A percentile compares a stretch with the other conserved stretches of the same genome.
Conservation (phyloP, 1,140 invertebrate species). For the Ylistrum balloti region DNA sequence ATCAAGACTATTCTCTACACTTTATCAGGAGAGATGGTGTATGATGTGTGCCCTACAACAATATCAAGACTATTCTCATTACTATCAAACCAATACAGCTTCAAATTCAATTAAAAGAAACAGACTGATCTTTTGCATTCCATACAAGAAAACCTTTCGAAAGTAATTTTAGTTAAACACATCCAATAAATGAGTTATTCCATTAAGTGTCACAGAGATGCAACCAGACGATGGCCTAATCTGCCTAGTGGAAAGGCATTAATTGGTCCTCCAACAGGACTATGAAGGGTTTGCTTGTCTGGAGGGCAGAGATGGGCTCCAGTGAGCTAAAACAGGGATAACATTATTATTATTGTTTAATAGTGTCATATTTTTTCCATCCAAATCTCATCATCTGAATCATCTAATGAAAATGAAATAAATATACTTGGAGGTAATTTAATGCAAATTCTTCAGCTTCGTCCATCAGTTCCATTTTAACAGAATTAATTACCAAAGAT, state of each 20-base stretch:
- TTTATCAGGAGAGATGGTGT: neutral
- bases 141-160: conserved; percentile 16
- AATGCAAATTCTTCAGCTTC: neutral
- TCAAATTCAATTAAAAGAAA: conserved; percentile 25
- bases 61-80: neutral
- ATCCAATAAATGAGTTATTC: conserved; percentile 11
- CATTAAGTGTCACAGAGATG: neutral
- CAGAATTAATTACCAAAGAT: neutral
- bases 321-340: neutral
- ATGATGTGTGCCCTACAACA: neutral
- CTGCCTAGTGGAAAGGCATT: neutral
- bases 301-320: conserved; percentile 5
- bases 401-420: conserved; percentile 40
- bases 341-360: conserved; percentile 7
- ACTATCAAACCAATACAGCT: neutral
- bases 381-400: conserved; percentile 34
- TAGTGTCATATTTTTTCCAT: conserved; percentile 28
- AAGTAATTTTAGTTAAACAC: conserved; percentile 14
- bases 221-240: neutral
- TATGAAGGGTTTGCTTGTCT: conserved; percentile 22
- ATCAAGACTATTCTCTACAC: neutral
- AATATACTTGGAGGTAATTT: neutral
- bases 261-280: conserved; percentile 30
- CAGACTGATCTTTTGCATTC: neutral
- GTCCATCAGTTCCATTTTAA: neutral